Evolutionary conservation across 2,888 invertebrate species (phyloP).

Genomic region (Pristionchus fissidentatus): DNA sequence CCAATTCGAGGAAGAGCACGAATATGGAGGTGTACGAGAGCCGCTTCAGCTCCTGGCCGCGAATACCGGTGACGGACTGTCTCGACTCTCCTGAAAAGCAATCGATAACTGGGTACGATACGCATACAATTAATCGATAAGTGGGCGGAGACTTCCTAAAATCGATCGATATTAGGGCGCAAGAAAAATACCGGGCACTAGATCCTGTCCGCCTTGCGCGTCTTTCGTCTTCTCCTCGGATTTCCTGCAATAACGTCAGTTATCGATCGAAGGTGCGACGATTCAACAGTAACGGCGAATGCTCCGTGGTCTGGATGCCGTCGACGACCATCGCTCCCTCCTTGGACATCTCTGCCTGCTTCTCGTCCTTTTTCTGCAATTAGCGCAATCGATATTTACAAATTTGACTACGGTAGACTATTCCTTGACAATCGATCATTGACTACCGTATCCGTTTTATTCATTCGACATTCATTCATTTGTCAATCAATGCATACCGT

Average conservation of each 20-base stretch:
- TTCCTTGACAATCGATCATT: neutral
- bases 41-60: neutral
- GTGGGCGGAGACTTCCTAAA: too few species aligned
- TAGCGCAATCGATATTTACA: neutral
- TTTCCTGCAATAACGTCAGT: neutral
- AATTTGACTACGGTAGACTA: neutral
- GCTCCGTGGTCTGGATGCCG: conserved; percentile 13
- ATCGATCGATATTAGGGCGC: too few species aligned
- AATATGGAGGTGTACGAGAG: neutral
- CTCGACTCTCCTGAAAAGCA: conserved; percentile 13
- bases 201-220: conserved; percentile 1
- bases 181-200: conserved; percentile 18
- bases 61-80: conserved; percentile 7
- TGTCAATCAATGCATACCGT: neutral
- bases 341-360: conserved; percentile 17
- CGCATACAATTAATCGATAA: neutral
- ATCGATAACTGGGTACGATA: neutral
- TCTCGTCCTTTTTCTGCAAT: neutral
- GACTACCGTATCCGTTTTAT: too few species aligned
- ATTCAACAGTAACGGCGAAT: conserved; percentile 39
- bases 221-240: conserved; percentile 22
- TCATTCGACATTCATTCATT: neutral
- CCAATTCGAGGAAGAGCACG: neutral
- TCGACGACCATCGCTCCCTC: neutral
- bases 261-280: neutral